Percentiles rank a stretch among this genome's conserved stretches.
These are phyloP conservation scores for zebrafish (Danio rerio) DNA, from an alignment of 2,113 vertebrate species.

Conservation along the genomic window GRCz12tu NC_133183.1:23916001-23916500, in stretches of 20 bases:
- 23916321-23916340: slow-evolving; percentile 19
- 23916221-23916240: background rate
- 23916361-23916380: slow-evolving; percentile 24
- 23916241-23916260: background rate
- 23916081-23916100: slow-evolving; percentile 30
- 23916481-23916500: background rate
- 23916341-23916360: slow-evolving; percentile 39
- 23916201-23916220: background rate
- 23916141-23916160: slow-evolving; percentile 34
- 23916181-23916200: slow-evolving; percentile 28
- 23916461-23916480: background rate
- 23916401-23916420: background rate
- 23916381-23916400: background rate
- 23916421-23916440: background rate
- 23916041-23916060: slow-evolving; percentile 40
- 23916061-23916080: slow-evolving; percentile 33
- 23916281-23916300: background rate
- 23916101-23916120: slow-evolving; percentile 28
- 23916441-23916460: background rate
- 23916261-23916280: slow-evolving; percentile 17
- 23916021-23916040: slow-evolving; percentile 29
- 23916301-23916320: slow-evolving; percentile 22
- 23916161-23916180: slow-evolving; percentile 39
- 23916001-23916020: background rate
- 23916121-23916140: slow-evolving; percentile 44